Evolutionary conservation across 1,140 invertebrate species (phyloP), one percentile per base, ranked within the genome.

Genomic region (Elysia chlorotica): DNA sequence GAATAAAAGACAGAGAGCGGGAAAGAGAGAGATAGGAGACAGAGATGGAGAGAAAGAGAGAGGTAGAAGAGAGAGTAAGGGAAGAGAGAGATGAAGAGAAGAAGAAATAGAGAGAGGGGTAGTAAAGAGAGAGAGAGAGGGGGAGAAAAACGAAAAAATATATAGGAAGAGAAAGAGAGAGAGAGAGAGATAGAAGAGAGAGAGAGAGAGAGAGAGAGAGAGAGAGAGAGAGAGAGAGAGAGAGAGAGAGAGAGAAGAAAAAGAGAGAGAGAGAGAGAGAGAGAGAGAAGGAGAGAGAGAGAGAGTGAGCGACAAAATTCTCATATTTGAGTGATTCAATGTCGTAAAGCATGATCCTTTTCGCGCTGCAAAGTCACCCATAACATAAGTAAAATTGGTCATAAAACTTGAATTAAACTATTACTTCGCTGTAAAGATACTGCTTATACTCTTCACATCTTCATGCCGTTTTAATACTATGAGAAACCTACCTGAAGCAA

Each of bases 11-110:
- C n/a, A n/a, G n/a, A n/a, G n/a, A n/a, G n/a, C n/a, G n/a, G 65
- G 70, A 53, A 68, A 78, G 36, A 37, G 25, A 19, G 53, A 14
- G 1, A 53, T 6, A 54, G 25, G 25, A 38, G 65, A 37, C 2
- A 41, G 37, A 37, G 30, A 66, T 3, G 37, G 30, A 66, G 65
- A 35, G 25, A 14, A 38, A 66, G 37, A 41, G 28, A 66, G 37
- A 14, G 25, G 38, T 23, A 66, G 37, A 66, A 35, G 67, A 57
- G 48, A 33, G 36, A 19, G 30, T n/a, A 31, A 53, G 33, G 65
- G 33, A 19, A 41, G 23, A 48, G 41, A 48, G 30, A 19, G 33
- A 48, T 37, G 33, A n/a, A 30, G 53, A 30, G 41, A 53, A 54
- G 65, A 5, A 66, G 37, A 25, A 38, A 31, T n/a, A 35, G 37